Evolutionary conservation across 2,113 vertebrate species (phyloP), one percentile per base, ranked within the genome.

Genomic region (Psittacula cyanocephala): DNA sequence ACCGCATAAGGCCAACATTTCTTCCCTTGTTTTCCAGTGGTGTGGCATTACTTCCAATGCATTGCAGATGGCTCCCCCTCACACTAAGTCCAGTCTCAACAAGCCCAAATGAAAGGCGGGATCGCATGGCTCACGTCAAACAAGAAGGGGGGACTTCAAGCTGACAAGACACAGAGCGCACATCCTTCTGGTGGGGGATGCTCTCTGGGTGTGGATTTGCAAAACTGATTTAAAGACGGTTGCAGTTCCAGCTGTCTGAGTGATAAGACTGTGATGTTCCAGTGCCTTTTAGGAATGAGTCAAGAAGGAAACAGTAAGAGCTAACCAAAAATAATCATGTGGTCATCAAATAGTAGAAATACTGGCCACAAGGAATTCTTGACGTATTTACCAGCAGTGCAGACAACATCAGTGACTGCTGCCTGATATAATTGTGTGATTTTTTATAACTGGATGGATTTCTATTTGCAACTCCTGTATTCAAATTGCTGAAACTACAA

Each of bases 131-230:
- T 81, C 24, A 44, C 0, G 2, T 49, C 49, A 63, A 24, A 49
- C 0, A 0, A 49, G 63, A 50, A 0, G 0, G 4, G 16, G 6
- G 25, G 15, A n/a, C 17, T 77, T 39, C 8, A 46, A 6, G 15
- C 6, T 50, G 63, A 37, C 16, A 29, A 31, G 43, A 79, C 0
- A 1, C 60, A 80, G 67, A 79, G 43, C 1, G 1, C 16, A 49
- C 2, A n/a, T 17, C 6, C 29, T 43, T 74, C 83, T 86, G 39
- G 5, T 29, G 74, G 49, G 50, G 49, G 43, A 81, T 55, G 29
- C 8, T 70, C 57, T 47, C 57, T 47, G 33, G 52, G 31, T 55
- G 33, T 2, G 11, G 24, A 31, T 81, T 88, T 89, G 75, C 33
- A 52, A 59, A 88, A 63, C 50, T 39, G 25, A 59, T 80, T 68